phyloP scores from a whole-genome alignment of 2,797 vertebrate genomes.

The Melopsittacus undulatus region DNA sequence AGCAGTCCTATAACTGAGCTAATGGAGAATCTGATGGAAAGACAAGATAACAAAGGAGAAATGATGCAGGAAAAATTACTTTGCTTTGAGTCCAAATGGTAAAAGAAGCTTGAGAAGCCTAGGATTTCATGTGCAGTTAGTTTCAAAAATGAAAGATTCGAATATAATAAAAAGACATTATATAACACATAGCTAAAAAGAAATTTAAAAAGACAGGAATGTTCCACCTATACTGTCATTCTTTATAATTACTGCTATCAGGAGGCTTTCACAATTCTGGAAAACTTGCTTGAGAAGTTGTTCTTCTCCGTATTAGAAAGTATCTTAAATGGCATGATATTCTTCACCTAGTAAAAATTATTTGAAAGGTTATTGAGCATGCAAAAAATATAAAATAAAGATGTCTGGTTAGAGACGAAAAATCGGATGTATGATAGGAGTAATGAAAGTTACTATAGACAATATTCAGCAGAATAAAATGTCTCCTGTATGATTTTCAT shows the following conservation, averaged over 20 bases:
- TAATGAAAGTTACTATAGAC: neutral
- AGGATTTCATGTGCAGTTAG: slow-evolving; percentile 37
- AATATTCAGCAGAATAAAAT: neutral
- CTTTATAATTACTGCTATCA: slow-evolving; percentile 61
- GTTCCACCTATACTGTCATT: neutral
- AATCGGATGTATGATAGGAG: neutral
- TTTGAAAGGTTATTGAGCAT: neutral
- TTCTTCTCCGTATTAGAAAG: neutral
- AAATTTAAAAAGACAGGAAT: slow-evolving; percentile 10
- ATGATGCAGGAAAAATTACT: slow-evolving; percentile 67
- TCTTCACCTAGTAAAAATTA: slow-evolving; percentile 14
- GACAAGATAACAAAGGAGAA: slow-evolving; percentile 66
- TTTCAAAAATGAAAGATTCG: slow-evolving; percentile 32
- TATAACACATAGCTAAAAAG: slow-evolving; percentile 20
- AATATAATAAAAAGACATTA: slow-evolving; percentile 53
- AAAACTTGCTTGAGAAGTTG: slow-evolving; percentile 28
- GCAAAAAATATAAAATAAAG: slow-evolving; percentile 40
- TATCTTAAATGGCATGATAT: slow-evolving; percentile 15
- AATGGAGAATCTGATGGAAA: slow-evolving; percentile 64
- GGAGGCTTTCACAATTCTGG: slow-evolving; percentile 24
- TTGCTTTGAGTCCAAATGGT: slow-evolving; percentile 60
- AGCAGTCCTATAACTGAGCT: slow-evolving; percentile 45
- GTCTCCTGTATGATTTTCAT: neutral
- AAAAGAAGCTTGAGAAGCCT: slow-evolving; percentile 42
- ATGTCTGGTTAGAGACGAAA: neutral